phyloP scores from a whole-genome alignment of 2,888 invertebrate genomes.

The Ommatoiulus sabulosus region DNA sequence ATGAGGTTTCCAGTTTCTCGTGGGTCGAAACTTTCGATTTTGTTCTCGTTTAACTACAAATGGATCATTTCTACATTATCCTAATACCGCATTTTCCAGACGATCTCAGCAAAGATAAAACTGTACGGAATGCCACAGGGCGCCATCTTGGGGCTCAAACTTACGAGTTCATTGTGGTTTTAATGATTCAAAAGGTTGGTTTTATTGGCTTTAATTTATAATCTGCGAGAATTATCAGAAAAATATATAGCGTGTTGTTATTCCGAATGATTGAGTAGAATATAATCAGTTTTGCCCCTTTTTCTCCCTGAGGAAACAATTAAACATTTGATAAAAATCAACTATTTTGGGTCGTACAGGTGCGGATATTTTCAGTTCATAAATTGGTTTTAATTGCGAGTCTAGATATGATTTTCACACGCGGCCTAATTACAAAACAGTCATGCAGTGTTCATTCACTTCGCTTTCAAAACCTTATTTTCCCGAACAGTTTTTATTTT shows the following conservation, averaged over 20 bases:
- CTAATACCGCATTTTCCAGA: too few species aligned
- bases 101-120: too few species aligned
- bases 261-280: constrained; percentile 1
- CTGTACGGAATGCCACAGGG: too few species aligned
- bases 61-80: too few species aligned
- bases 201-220: not conserved
- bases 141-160: too few species aligned
- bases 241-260: not conserved
- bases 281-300: not conserved
- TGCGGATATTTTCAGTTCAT: constrained; percentile 35
- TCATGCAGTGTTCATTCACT: not conserved
- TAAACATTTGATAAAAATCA: not conserved
- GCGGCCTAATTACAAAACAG: not conserved
- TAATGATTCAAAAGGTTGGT: not conserved
- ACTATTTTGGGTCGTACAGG: constrained; percentile 41
- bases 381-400: constrained; percentile 12
- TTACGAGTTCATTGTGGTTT: not conserved
- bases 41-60: too few species aligned
- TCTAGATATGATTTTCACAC: not conserved
- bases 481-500: not conserved
- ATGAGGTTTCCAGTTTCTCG: too few species aligned
- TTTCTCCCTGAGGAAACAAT: not conserved
- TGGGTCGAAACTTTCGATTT: too few species aligned
- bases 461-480: not conserved
- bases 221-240: not conserved